Percentiles rank a stretch among this genome's conserved stretches.
Conservation (phyloP, 2,888 invertebrate species). For the Seladonia tumulorum region DNA sequence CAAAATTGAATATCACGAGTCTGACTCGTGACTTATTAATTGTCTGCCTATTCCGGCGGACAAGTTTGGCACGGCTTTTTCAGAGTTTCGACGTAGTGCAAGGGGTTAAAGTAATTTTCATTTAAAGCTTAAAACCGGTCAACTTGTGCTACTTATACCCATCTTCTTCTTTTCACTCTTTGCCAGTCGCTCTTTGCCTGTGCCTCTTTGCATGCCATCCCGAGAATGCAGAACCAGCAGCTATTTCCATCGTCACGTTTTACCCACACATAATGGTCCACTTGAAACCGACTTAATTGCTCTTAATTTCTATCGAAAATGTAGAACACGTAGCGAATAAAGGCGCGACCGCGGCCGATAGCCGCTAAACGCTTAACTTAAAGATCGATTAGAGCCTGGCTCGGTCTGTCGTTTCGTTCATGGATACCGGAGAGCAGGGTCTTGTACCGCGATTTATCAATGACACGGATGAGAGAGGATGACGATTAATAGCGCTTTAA, state of each 20-base stretch:
- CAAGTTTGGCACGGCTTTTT: too few species aligned
- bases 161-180: constrained; percentile 28
- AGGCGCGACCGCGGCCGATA: constrained; percentile 17
- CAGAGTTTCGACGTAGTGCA: too few species aligned
- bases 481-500: constrained; percentile 41
- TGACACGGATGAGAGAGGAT: background rate
- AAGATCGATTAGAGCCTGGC: constrained; percentile 53
- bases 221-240: constrained; percentile 20
- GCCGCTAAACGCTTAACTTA: constrained; percentile 56
- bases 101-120: too few species aligned
- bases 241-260: background rate
- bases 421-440: background rate
- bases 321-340: constrained; percentile 34
- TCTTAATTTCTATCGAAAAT: constrained; percentile 65
- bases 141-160: too few species aligned
- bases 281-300: constrained; percentile 67
- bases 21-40: too few species aligned
- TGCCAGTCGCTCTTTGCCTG: constrained; percentile 36
- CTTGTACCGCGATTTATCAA: constrained; percentile 32
- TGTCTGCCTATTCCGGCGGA: too few species aligned
- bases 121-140: too few species aligned
- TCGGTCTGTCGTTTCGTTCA: constrained; percentile 17
- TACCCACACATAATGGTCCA: constrained; percentile 44
- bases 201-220: constrained; percentile 29
- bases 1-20: too few species aligned